These are phyloP conservation scores for Leptopilina clavipes DNA, from an alignment of 1,140 invertebrate genomes.

Conservation along the genomic window DNA sequence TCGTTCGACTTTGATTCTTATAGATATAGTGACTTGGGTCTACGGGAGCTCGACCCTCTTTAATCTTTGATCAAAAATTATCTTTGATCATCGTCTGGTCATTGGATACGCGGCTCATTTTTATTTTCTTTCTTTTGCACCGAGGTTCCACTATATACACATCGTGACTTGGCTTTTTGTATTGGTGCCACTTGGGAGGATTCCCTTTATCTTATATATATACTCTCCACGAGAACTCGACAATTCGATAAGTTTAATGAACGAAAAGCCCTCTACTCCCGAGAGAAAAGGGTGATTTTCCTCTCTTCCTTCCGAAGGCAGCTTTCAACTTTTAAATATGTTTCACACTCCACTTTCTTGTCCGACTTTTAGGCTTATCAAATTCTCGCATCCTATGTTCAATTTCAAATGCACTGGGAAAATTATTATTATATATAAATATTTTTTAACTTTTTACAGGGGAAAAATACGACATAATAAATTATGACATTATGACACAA, in stretches of 20 bases:
- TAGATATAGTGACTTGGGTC: slow-evolving; percentile 57
- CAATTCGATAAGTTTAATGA: slow-evolving; percentile 34
- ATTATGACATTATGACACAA: too few species aligned
- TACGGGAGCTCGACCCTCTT: slow-evolving; percentile 48
- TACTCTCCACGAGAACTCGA: slow-evolving; percentile 1
- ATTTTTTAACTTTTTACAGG: too few species aligned
- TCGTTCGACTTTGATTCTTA: slow-evolving; percentile 69
- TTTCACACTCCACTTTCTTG: slow-evolving; percentile 18
- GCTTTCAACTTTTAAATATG: slow-evolving; percentile 33
- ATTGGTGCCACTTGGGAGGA: background rate
- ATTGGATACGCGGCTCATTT: slow-evolving; percentile 46
- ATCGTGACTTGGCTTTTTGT: slow-evolving; percentile 32
- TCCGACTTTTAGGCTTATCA: slow-evolving; percentile 12
- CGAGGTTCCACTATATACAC: slow-evolving; percentile 10
- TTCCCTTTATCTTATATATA: slow-evolving; percentile 7
- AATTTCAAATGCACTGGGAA: too few species aligned
- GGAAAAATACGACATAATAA: too few species aligned
- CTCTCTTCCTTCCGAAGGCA: slow-evolving; percentile 34
- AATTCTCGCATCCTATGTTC: slow-evolving; percentile 23
- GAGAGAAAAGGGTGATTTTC: slow-evolving; percentile 32
- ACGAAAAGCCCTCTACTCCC: slow-evolving; percentile 28
- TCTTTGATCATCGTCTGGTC: slow-evolving; percentile 67
- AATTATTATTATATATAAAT: too few species aligned
- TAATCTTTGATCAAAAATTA: slow-evolving; percentile 72
- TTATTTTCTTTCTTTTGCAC: slow-evolving; percentile 49